Evolutionary conservation across 2,888 invertebrate species (phyloP).

Genomic region (Calephelis perditalis): DNA sequence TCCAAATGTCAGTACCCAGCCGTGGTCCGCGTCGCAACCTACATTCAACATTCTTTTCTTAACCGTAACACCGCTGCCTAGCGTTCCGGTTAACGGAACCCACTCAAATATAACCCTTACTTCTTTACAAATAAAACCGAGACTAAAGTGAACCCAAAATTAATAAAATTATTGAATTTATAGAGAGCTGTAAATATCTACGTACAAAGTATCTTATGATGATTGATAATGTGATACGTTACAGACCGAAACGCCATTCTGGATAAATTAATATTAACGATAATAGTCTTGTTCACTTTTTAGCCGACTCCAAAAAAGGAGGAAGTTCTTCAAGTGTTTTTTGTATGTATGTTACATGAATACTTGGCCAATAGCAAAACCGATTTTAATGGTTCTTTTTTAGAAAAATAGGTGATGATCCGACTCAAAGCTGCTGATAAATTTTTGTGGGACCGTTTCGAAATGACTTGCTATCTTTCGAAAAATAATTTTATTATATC

Average conservation of each 20-base stretch:
- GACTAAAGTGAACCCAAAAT: constrained; percentile 43
- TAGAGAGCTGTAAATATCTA: constrained; percentile 63
- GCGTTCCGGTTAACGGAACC: constrained; percentile 67
- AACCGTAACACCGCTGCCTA: constrained; percentile 74
- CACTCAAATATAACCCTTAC: constrained; percentile 64
- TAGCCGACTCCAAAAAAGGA: too few species aligned
- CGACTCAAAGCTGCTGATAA: too few species aligned
- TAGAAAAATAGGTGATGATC: too few species aligned
- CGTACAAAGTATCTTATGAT: constrained; percentile 40
- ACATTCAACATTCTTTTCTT: constrained; percentile 77
- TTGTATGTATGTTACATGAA: too few species aligned
- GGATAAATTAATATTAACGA: constrained; percentile 11
- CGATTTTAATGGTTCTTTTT: too few species aligned
- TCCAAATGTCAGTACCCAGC: constrained; percentile 60
- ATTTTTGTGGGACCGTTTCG: too few species aligned
- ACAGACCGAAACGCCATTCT: constrained; percentile 36
- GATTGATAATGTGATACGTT: constrained; percentile 42
- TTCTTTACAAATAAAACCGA: constrained; percentile 56
- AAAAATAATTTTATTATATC: too few species aligned
- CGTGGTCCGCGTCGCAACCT: constrained; percentile 73
- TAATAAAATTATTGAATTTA: constrained; percentile 59
- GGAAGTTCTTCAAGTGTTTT: too few species aligned
- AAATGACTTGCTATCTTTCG: too few species aligned
- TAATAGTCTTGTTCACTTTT: constrained; percentile 12
- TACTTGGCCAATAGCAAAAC: too few species aligned